Base-by-base conservation (phyloP, 2,113 vertebrate genomes). In the Xiphophorus hellerii region DNA sequence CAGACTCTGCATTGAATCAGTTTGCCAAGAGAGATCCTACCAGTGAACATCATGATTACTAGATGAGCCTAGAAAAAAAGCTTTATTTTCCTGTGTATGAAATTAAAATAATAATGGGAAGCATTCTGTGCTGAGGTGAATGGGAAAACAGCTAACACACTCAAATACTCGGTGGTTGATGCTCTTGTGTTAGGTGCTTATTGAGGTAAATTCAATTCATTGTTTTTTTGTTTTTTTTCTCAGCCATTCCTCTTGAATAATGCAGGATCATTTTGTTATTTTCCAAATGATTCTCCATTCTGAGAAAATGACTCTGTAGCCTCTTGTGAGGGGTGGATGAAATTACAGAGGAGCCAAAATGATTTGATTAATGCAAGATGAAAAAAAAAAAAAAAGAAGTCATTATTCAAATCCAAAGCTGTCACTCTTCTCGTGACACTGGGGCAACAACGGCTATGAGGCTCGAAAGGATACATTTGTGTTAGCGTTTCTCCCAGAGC, bases 291-390 rank as follows among this genome's bases (percentile, higher is more conserved):
- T 66, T 62, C 48, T 76, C 64, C 63, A 25, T 73, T 85, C n/a
- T 60, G 61, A 60, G 66, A 77, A 85, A 81, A 84, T 62, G 25
- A 58, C 29, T 72, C 65, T 84, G 29, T 3, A 15, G 66, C 64
- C 70, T 71, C 71, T 63, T n/a, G 48, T 64, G 81, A 83, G 72
- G 31, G 66, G 29, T 69, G 3, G 66, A 76, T 69, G 29, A 69
- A 78, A 84, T 79, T 62, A 58, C 71, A 27, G 67, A 80, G 71
- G 30, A 81, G 67, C 58, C 71, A 65, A 67, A 73, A 27, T 69
- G 48, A 86, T 84, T 76, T 84, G 77, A 78, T 84, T 74, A 85
- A 84, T 73, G 75, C 74, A 70, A 72, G 70, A 82, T 78, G 81
- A 84, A 81, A 74, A 73, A 76, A 27, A 4, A 66, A 76, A 27